Evolutionary conservation across 1,140 invertebrate genomes (phyloP).

Genomic region (Pentalonia nigronervosa): DNA sequence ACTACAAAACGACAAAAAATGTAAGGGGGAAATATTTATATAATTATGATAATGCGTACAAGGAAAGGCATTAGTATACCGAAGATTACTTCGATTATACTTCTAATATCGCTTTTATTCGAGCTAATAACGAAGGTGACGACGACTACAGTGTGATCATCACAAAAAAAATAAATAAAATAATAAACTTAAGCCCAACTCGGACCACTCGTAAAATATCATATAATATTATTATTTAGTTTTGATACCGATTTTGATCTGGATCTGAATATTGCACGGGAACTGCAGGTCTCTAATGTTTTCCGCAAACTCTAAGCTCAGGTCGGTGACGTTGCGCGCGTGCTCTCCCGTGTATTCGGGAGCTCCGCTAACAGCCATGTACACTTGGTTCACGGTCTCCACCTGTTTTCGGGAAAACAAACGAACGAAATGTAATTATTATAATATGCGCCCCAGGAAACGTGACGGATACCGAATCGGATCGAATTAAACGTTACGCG

Average conservation of each 20-base stretch:
- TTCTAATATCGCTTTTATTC: background rate
- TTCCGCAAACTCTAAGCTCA: slow-evolving; percentile 72
- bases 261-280: slow-evolving; percentile 67
- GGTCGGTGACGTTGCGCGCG: slow-evolving; percentile 79
- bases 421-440: background rate
- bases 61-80: too few relatives aligned
- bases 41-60: background rate
- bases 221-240: background rate
- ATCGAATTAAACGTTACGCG: background rate
- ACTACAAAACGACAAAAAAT: background rate
- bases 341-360: slow-evolving; percentile 81
- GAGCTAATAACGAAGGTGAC: background rate
- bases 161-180: too few relatives aligned
- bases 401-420: slow-evolving; percentile 68
- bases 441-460: background rate
- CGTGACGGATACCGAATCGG: background rate
- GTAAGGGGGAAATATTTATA: background rate
- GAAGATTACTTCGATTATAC: too few relatives aligned
- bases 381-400: slow-evolving; percentile 85
- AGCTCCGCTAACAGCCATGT: slow-evolving; percentile 87
- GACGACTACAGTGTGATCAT: background rate
- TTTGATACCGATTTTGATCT: slow-evolving; percentile 71
- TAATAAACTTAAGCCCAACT: background rate
- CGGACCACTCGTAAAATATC: background rate
- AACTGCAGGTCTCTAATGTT: slow-evolving; percentile 68